phyloP scores from a whole-genome alignment of 2,113 vertebrate genomes.

The Gymnobelideus leadbeateri region DNA sequence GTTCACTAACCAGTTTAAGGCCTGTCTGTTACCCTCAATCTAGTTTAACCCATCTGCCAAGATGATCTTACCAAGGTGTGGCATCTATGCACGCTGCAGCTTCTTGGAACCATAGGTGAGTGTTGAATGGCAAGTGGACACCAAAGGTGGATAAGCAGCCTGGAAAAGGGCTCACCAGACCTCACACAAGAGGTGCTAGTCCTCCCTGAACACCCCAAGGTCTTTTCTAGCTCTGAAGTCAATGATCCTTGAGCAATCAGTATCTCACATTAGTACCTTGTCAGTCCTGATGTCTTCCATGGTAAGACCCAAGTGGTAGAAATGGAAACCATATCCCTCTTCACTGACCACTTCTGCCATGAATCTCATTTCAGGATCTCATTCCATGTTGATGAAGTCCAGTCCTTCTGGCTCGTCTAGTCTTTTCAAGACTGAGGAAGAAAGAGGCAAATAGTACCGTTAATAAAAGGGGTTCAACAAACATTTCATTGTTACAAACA shows the following conservation, averaged over 20 bases:
- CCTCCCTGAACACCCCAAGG: neutral
- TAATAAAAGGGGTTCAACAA: constrained; percentile 14
- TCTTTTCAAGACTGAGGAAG: neutral
- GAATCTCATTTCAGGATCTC: neutral
- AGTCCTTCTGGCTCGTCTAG: neutral
- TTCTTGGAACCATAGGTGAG: neutral
- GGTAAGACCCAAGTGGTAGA: neutral
- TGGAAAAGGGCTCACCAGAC: neutral
- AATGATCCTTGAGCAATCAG: neutral
- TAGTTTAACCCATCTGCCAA: too few relatives aligned
- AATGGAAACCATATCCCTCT: neutral
- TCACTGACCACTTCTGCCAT: neutral
- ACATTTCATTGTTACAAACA: constrained; percentile 5
- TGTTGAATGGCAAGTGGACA: neutral
- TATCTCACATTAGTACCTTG: neutral
- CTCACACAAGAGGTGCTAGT: neutral
- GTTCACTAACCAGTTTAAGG: neutral
- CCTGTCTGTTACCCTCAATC: neutral
- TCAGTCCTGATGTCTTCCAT: neutral
- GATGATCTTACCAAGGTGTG: neutral
- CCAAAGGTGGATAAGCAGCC: neutral
- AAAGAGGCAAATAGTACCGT: neutral
- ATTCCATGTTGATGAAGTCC: neutral
- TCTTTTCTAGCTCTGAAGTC: neutral
- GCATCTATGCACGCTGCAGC: neutral